Evolutionary conservation across 2,797 vertebrate species (phyloP), one percentile per base, ranked within the genome.

Genomic region (Lagocephalus sceleratus): DNA sequence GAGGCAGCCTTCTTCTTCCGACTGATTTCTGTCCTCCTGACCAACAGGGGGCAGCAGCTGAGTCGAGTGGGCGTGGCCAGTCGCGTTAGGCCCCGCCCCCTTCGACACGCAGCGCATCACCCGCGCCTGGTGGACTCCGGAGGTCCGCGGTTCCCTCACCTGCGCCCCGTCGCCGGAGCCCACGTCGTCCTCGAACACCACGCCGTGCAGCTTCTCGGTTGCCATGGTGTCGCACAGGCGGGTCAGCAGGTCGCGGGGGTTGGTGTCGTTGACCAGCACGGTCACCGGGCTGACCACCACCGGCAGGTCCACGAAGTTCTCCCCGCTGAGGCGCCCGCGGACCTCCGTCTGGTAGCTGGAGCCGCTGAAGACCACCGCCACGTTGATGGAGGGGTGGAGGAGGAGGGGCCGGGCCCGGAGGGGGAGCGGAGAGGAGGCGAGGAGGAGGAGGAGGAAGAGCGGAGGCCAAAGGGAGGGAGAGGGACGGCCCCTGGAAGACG

Each of bases 161-260:
- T 98, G 95, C 46, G 94, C 91, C 38, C 94, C 94, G 0, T 92
- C 92, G 39, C 95, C 94, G 0, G 93, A 94, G 66, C 92, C 95
- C 5, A 97, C 91, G 25, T 95, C 94, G 61, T 99, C 97, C 82
- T 99, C 96, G 3, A 99, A 99, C 79, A 99, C 85, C 1, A 99
- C 91, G 20, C 93, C 94, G 0, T 98, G 97, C 73, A 98, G 90
- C 21, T 74, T 94, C 74, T 94, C 92, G 0, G 88, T 81, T 0
- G 92, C 88, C 42, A 98, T 94, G 52, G 96, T 91, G 47, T 93
- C 54, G 0, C 97, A 99, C 63, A 98, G 91, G 45, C 91, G 93
- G 5, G 91, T 94, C 67, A 99, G 90, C 58, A 99, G 93, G 73
- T 94, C 94, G 1, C 96, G 93, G 49, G 97, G 97, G 82, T 96